Evolutionary conservation across 2,797 vertebrate genomes (phyloP), one percentile per base, ranked within the genome.

Genomic region (Apogon hyalosoma): DNA sequence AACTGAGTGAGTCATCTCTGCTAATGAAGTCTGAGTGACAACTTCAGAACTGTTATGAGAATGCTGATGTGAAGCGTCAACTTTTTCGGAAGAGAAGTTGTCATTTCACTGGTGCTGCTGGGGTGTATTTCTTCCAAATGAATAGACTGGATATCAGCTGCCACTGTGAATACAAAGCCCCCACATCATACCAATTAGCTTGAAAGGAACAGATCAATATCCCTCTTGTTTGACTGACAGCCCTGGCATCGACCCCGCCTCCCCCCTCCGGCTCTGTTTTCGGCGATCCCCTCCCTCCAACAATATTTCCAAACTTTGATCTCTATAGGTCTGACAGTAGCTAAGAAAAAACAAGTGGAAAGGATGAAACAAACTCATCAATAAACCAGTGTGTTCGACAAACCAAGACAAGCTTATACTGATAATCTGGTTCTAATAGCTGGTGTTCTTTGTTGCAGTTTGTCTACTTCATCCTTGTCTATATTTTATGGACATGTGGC

Each of bases 111-210:
- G 65, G 5, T 40, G 54, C 38, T 42, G 21, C 53, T 48, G 3
- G 59, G 67, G 45, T 49, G 40, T 63, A 36, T 77, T 47, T 58
- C 57, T 51, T 48, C 19, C 54, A 69, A 67, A 77, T 73, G 73
- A 79, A 51, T 2, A 19, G 55, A 19, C 33, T 3, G 31, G 52
- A 57, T 49, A 63, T 61, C 63, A 42, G 8, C 58, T 14, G 45
- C 40, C 40, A 48, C 56, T 43, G 52, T 65, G 79, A 80, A 88
- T 83, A 68, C 68, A 79, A 80, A 84, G 11, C 19, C 61, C 13
- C 51, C 24, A 42, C 71, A 58, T 61, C 13, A 9, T 2, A 21
- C 19, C 3, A 39, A 50, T 63, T 8, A 0, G 11, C 53, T 46
- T 11, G 9, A 21, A 40, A 40, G 68, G 14, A 54, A 33, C 39